phyloP scores from a whole-genome alignment of 2,113 vertebrate species.

The Capra hircus region DNA sequence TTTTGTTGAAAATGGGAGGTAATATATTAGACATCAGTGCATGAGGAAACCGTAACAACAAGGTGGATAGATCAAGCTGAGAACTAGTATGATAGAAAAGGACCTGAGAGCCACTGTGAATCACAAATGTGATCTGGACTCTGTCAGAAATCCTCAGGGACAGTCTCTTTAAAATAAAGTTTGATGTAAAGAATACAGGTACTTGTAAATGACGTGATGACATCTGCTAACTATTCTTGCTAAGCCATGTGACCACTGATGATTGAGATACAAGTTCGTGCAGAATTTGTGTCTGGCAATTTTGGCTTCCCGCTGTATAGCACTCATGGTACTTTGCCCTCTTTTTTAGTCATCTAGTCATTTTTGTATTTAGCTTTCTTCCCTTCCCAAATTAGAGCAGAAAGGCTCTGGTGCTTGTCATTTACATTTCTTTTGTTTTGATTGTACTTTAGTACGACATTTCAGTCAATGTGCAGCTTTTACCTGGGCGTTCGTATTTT shows the following conservation, averaged over 20 bases:
- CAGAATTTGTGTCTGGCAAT: background rate
- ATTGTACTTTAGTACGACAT: background rate
- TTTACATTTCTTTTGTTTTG: background rate
- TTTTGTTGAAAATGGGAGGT: slow-evolving; percentile 26
- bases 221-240: background rate
- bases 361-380: background rate
- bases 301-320: background rate
- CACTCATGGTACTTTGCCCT: background rate
- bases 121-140: background rate
- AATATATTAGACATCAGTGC: background rate
- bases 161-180: background rate
- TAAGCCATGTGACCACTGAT: background rate
- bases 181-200: background rate
- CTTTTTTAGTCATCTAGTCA: background rate
- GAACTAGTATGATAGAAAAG: background rate
- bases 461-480: background rate
- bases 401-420: background rate
- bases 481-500: background rate
- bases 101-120: background rate
- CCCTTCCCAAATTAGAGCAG: background rate
- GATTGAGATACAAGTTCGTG: background rate
- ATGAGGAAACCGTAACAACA: background rate
- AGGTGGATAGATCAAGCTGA: background rate
- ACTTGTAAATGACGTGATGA: background rate
- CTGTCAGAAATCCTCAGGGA: background rate